A percentile compares a stretch with the other conserved stretches of the same genome.
These are phyloP conservation scores for Phaonia tiefii DNA, from an alignment of 2,888 invertebrate genomes.

Conservation along the genomic window DNA sequence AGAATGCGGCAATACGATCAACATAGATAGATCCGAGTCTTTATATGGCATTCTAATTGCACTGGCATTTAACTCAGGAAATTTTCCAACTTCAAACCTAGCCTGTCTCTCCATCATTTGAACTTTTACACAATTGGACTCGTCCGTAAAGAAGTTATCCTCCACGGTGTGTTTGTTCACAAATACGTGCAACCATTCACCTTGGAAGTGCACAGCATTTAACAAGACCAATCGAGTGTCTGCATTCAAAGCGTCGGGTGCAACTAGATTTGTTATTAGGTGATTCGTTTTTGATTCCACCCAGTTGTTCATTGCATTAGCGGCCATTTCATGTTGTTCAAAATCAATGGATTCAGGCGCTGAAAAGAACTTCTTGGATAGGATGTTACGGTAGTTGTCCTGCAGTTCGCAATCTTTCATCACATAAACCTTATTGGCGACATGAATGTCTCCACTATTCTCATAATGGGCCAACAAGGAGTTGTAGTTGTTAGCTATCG, in stretches of 20 bases:
- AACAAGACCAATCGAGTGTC: conserved; percentile 87
- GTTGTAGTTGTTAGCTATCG: conserved; percentile 75
- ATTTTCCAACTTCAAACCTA: conserved; percentile 70
- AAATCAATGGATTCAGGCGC: conserved; percentile 86
- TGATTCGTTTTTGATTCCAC: conserved; percentile 89
- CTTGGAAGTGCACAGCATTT: conserved; percentile 93
- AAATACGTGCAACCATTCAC: conserved; percentile 88
- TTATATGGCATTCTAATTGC: conserved; percentile 86
- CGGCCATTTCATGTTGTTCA: conserved; percentile 80
- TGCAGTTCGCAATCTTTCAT: conserved; percentile 83
- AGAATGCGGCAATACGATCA: conserved; percentile 87
- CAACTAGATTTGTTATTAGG: conserved; percentile 89
- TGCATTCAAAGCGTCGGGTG: conserved; percentile 81
- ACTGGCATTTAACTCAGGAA: conserved; percentile 71
- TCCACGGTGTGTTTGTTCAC: conserved; percentile 82
- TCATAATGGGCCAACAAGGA: conserved; percentile 72
- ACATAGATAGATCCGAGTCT: conserved; percentile 86
- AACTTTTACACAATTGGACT: conserved; percentile 81
- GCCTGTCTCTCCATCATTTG: conserved; percentile 86
- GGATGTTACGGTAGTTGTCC: conserved; percentile 82
- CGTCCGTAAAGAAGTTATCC: conserved; percentile 85
- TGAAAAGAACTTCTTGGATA: conserved; percentile 84
- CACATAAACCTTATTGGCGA: conserved; percentile 89
- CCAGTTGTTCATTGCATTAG: conserved; percentile 88
- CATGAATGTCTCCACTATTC: conserved; percentile 78